Percentiles rank a stretch among this genome's conserved stretches.
These are phyloP conservation scores for Tetragnatha montana DNA, from an alignment of 2,888 invertebrate genomes.

Conservation along the genomic window DNA sequence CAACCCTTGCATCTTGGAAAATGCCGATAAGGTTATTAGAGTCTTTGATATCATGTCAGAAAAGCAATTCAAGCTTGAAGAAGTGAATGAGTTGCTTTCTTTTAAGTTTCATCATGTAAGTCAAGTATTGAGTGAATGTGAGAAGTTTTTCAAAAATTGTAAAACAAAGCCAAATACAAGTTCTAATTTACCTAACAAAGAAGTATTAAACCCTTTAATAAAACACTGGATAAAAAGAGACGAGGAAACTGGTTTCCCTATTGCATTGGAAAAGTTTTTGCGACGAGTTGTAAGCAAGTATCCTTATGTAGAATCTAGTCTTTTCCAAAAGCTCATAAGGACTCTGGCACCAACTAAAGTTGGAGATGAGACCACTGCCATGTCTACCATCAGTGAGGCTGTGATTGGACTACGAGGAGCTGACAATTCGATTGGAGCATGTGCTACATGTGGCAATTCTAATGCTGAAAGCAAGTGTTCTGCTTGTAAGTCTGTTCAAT, in stretches of 20 bases:
- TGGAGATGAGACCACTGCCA: slow-evolving; percentile 84
- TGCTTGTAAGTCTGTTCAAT: slow-evolving; percentile 93
- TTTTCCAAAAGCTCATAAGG: slow-evolving; percentile 84
- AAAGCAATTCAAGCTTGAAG: slow-evolving; percentile 89
- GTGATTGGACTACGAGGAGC: slow-evolving; percentile 88
- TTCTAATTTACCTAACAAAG: slow-evolving; percentile 65
- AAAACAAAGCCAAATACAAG: slow-evolving; percentile 71
- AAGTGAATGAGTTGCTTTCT: slow-evolving; percentile 92
- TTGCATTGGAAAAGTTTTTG: slow-evolving; percentile 82
- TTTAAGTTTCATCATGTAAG: slow-evolving; percentile 91
- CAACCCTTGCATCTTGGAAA: slow-evolving; percentile 83
- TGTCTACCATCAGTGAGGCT: slow-evolving; percentile 84
- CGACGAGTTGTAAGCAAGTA: slow-evolving; percentile 92
- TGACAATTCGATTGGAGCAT: slow-evolving; percentile 62
- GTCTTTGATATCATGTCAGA: slow-evolving; percentile 90
- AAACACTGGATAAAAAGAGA: slow-evolving; percentile 83
- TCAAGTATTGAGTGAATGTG: slow-evolving; percentile 84
- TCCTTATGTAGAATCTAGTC: slow-evolving; percentile 90
- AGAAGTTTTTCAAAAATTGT: slow-evolving; percentile 78
- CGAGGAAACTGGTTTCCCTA: slow-evolving; percentile 78
- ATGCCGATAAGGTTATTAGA: slow-evolving; percentile 84
- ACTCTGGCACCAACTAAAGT: slow-evolving; percentile 78
- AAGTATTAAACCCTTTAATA: slow-evolving; percentile 79
- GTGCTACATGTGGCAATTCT: slow-evolving; percentile 91
- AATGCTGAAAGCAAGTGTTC: slow-evolving; percentile 94